Evolutionary conservation across 1,140 invertebrate genomes (phyloP), one percentile per base, ranked within the genome.

Genomic region (Pectinophora gossypiella): DNA sequence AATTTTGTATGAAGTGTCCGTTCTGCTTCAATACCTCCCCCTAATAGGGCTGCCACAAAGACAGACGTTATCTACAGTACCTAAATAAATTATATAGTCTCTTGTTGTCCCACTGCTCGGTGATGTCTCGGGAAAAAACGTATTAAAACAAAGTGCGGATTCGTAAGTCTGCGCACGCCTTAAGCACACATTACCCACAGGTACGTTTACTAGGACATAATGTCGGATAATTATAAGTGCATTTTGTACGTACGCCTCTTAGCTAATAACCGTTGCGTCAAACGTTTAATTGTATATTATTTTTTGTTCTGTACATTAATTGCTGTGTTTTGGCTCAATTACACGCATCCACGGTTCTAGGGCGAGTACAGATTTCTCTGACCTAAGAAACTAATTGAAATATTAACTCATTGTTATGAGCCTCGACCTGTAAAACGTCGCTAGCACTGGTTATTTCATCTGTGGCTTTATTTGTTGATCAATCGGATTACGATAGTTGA

Each of bases 331-430:
- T 85, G 72, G 66, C 59, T 59, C 77, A 83, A 85, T 85, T 85
- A 81, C 71, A 82, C 76, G 82, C 80, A 73, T 77, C 75, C 76
- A 64, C 70, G 72, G 65, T 71, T 78, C 66, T 68, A 77, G 76
- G 74, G 71, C 79, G 60, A 56, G 60, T 52, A 64, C 63, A 76
- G 79, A 80, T 85, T 85, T 85, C 82, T 68, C 63, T 78, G 79
- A 80, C 78, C 77, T 58, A 63, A 72, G 62, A 15, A 40, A 15
- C 4, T 76, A 70, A 74, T 78, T 68, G 51, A 61, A 70, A 78
- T 40, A 75, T 74, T 78, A 74, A 67, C 54, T 60, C 51, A 57
- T 40, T 40, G 36, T 40, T 40, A 40, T 7, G 3, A 40, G 13
- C 36, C 36, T 40, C 36, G 36, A 40, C 36, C 36, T 40, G 13